A percentile compares a stretch with the other conserved stretches of the same genome.
These are phyloP conservation scores for Metallyticus violacea DNA, from an alignment of 2,888 invertebrate genomes.

Conservation along the genomic window DNA sequence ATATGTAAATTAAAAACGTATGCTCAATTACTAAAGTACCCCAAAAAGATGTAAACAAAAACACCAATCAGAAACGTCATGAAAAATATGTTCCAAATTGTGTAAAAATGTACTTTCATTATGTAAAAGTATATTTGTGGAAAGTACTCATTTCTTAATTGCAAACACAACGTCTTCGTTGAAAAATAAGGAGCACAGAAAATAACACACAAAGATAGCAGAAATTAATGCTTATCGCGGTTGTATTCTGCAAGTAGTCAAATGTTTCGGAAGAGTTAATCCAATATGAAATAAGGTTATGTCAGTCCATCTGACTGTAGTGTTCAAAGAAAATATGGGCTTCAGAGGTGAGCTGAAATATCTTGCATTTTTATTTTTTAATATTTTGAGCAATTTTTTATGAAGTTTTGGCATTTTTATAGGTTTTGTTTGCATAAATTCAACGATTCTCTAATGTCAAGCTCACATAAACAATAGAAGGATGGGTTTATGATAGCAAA, in stretches of 20 bases:
- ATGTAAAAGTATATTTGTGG: neutral
- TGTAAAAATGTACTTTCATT: slow-evolving; percentile 22
- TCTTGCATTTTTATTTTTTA: too few relatives aligned
- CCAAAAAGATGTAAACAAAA: slow-evolving; percentile 9
- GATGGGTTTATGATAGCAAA: too few relatives aligned
- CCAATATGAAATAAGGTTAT: neutral
- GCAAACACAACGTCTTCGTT: too few relatives aligned
- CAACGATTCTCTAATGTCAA: too few relatives aligned
- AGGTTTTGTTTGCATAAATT: too few relatives aligned
- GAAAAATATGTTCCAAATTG: slow-evolving; percentile 21
- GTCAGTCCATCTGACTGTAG: too few relatives aligned
- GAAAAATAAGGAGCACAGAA: neutral
- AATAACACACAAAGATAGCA: neutral
- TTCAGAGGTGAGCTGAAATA: too few relatives aligned
- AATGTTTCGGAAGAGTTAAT: neutral
- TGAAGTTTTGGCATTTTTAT: too few relatives aligned
- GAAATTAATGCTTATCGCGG: neutral
- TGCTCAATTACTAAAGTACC: neutral
- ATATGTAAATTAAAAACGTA: too few relatives aligned
- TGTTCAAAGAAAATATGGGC: too few relatives aligned
- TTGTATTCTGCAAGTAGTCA: neutral
- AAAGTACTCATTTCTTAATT: neutral
- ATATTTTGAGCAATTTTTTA: too few relatives aligned
- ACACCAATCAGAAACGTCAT: neutral
- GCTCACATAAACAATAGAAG: too few relatives aligned